A percentile compares a stretch with the other conserved stretches of the same genome.
Conservation (phyloP, 2,113 vertebrate species). For the Aix galericulata region DNA sequence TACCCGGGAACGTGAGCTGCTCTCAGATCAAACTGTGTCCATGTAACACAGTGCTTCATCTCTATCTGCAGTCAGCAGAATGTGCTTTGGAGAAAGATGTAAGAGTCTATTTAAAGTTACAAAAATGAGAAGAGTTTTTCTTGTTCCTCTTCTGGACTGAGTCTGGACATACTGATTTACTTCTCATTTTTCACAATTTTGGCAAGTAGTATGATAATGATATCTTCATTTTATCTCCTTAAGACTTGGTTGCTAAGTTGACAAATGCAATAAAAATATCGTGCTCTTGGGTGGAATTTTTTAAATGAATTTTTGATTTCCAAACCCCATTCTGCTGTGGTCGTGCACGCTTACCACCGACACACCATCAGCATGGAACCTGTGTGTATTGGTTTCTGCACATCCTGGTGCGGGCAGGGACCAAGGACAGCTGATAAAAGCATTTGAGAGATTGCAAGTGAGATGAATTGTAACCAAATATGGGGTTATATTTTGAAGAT, state of each 20-base stretch:
- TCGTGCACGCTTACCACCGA: neutral
- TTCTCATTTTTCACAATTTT: slow-evolving; percentile 5
- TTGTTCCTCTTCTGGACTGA: slow-evolving; percentile 1
- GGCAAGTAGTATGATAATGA: neutral
- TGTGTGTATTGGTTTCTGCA: neutral
- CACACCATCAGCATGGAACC: accelerated
- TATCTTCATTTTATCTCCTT: neutral
- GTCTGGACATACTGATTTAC: neutral
- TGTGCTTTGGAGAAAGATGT: neutral
- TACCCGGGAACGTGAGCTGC: neutral
- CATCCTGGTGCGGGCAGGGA: neutral
- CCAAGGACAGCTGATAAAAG: neutral
- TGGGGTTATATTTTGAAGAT: neutral
- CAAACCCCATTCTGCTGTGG: neutral
- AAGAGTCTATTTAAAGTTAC: slow-evolving; percentile 3
- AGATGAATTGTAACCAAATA: neutral
- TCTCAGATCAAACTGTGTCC: neutral
- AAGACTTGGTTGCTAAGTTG: neutral
- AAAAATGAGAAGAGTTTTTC: slow-evolving; percentile 12
- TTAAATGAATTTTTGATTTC: slow-evolving; percentile 7
- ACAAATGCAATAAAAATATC: neutral
- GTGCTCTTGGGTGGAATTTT: neutral
- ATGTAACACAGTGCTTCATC: neutral
- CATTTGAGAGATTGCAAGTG: neutral
- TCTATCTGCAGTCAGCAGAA: neutral